These are phyloP conservation scores for Pleuronectes platessa DNA, from an alignment of 2,113 vertebrate genomes.

Conservation along the genomic window DNA sequence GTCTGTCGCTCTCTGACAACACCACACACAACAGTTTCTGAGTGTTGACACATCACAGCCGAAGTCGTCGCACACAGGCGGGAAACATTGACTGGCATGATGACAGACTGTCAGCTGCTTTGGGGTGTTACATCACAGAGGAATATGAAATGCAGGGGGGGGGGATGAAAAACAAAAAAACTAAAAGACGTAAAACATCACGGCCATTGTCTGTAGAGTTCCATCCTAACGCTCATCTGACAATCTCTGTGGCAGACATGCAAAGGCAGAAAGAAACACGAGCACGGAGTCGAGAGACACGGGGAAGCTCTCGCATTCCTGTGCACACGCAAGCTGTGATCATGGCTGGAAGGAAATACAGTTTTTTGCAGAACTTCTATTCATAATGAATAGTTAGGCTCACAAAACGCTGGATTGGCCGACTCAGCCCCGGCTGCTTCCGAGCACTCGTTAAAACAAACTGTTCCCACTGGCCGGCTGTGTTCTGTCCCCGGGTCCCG, in stretches of 20 bases:
- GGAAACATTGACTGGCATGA: constrained; percentile 15
- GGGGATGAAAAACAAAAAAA: not conserved
- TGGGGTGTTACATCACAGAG: constrained; percentile 15
- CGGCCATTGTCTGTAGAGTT: constrained; percentile 35
- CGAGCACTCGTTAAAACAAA: constrained; percentile 63
- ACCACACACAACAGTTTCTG: constrained; percentile 35
- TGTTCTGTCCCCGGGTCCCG: constrained; percentile 28
- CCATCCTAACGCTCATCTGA: constrained; percentile 28
- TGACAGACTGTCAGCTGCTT: constrained; percentile 42
- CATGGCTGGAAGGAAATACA: constrained; percentile 58
- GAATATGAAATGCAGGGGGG: not conserved
- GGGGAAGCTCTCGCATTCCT: constrained; percentile 52
- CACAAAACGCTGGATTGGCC: constrained; percentile 63
- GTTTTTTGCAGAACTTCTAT: constrained; percentile 53
- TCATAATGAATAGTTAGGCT: constrained; percentile 70
- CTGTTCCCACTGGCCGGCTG: constrained; percentile 54
- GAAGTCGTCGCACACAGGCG: not conserved
- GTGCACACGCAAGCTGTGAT: constrained; percentile 63
- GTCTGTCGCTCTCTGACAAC: constrained; percentile 10
- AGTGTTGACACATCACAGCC: constrained; percentile 36
- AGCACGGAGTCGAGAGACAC: constrained; percentile 40
- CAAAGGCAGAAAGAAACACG: constrained; percentile 33
- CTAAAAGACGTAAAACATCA: not conserved
- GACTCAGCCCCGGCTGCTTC: constrained; percentile 50
- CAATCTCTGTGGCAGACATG: constrained; percentile 23